Evolutionary conservation across 1,140 invertebrate species (phyloP).

Genomic region (Araneus ventricosus): DNA sequence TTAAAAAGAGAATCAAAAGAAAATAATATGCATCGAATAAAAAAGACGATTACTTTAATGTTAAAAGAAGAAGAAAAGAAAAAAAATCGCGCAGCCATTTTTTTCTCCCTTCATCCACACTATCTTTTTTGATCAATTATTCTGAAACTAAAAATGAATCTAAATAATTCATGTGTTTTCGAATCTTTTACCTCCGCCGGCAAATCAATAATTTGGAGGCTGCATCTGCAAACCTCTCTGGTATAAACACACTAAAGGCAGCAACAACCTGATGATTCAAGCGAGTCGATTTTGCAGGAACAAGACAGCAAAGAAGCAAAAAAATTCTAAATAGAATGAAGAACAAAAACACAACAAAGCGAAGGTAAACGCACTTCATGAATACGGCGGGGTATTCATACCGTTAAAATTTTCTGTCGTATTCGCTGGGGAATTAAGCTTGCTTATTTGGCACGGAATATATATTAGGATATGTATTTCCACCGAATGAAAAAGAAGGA

Average conservation of each 20-base stretch:
- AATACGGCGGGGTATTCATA: slow-evolving; percentile 7
- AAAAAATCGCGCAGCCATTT: background rate
- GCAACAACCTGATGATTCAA: slow-evolving; percentile 26
- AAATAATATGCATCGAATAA: background rate
- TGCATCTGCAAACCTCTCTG: background rate
- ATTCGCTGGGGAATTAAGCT: slow-evolving; percentile 17
- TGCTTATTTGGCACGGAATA: background rate
- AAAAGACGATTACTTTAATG: background rate
- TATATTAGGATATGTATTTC: slow-evolving; percentile 58
- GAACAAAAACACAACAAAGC: background rate
- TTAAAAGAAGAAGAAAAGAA: background rate
- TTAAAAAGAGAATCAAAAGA: too few relatives aligned
- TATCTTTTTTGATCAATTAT: slow-evolving; percentile 51
- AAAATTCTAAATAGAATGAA: background rate
- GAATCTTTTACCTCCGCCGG: background rate
- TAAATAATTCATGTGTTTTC: slow-evolving; percentile 48
- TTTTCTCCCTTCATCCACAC: background rate
- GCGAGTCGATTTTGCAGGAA: background rate
- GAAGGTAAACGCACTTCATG: background rate
- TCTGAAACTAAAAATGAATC: slow-evolving; percentile 53
- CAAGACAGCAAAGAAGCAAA: background rate
- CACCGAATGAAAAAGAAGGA: slow-evolving; percentile 53
- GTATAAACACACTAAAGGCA: background rate
- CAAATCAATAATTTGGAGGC: slow-evolving; percentile 1
- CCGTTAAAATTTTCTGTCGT: background rate